Evolutionary conservation across 1,140 invertebrate genomes (phyloP).

Genomic region (Heliothis subflexa): DNA sequence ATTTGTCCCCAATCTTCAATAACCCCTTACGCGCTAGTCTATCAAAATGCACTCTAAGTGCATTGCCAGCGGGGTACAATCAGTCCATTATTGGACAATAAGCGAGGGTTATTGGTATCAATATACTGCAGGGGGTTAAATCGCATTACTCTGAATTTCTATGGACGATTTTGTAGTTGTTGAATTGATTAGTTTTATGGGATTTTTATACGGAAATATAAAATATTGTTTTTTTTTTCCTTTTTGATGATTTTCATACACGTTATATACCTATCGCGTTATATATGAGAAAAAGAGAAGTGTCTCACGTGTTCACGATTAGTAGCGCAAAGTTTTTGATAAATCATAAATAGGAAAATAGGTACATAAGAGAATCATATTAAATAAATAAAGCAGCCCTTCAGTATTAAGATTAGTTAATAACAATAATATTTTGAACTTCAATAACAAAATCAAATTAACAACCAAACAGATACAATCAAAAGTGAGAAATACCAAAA

Average conservation of each 20-base stretch:
- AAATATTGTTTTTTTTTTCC: too few species aligned
- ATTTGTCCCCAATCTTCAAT: slow-evolving; percentile 10
- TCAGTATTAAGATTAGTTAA: too few species aligned
- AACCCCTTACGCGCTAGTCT: slow-evolving; percentile 23
- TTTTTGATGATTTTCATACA: too few species aligned
- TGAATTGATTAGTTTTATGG: not conserved
- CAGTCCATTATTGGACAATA: slow-evolving; percentile 60
- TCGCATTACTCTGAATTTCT: slow-evolving; percentile 48
- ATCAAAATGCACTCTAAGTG: slow-evolving; percentile 43
- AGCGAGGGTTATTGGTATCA: slow-evolving; percentile 55
- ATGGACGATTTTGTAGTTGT: not conserved
- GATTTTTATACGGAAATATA: too few species aligned
- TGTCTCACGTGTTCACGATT: too few species aligned
- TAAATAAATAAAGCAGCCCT: too few species aligned
- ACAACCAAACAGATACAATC: slow-evolving; percentile 2
- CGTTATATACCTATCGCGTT: too few species aligned
- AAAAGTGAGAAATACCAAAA: slow-evolving; percentile 52
- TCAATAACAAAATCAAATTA: not conserved
- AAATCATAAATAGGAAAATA: too few species aligned
- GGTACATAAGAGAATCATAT: too few species aligned
- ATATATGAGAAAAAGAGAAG: too few species aligned
- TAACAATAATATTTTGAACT: not conserved
- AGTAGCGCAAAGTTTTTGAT: too few species aligned
- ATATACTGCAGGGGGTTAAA: slow-evolving; percentile 49
- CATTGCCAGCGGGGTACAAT: slow-evolving; percentile 14